Evolutionary conservation across 1,140 invertebrate genomes (phyloP).

Genomic region (Hyles vespertilio): DNA sequence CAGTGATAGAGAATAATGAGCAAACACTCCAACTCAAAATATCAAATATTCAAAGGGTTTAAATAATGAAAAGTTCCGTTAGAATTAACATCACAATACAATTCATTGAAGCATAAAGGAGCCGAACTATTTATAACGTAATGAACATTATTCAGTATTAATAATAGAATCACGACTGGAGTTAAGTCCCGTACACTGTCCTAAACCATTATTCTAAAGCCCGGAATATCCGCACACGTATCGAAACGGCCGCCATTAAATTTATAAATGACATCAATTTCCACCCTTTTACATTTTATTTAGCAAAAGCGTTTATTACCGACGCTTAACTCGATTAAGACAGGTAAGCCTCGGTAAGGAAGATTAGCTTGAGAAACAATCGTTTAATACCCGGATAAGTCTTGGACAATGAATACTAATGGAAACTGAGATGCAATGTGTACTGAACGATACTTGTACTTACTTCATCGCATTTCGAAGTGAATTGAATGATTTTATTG

Average conservation of each 20-base stretch:
- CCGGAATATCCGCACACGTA: too few relatives aligned
- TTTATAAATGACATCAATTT: slow-evolving; percentile 9
- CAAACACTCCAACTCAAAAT: too few relatives aligned
- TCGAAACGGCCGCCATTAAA: slow-evolving; percentile 1
- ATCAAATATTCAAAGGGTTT: too few relatives aligned
- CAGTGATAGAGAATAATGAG: too few relatives aligned
- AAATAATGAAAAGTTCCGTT: too few relatives aligned
- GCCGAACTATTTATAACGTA: too few relatives aligned
- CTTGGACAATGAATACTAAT: slow-evolving; percentile 21
- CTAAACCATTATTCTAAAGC: too few relatives aligned
- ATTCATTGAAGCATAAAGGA: too few relatives aligned
- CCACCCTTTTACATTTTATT: not conserved
- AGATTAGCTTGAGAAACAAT: slow-evolving; percentile 25
- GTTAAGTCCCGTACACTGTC: too few relatives aligned
- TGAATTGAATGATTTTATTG: not conserved
- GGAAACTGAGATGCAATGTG: slow-evolving; percentile 20
- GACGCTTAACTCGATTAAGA: slow-evolving; percentile 25
- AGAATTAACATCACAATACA: too few relatives aligned
- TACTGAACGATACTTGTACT: slow-evolving; percentile 7
- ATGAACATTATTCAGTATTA: too few relatives aligned
- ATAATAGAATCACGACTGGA: too few relatives aligned
- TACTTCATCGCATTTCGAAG: slow-evolving; percentile 6
- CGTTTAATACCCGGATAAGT: slow-evolving; percentile 21
- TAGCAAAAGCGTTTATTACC: slow-evolving; percentile 13
- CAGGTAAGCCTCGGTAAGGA: slow-evolving; percentile 19